These are phyloP conservation scores for Spialia ferax DNA, from an alignment of 2,888 invertebrate species.

Conservation along the genomic window DNA sequence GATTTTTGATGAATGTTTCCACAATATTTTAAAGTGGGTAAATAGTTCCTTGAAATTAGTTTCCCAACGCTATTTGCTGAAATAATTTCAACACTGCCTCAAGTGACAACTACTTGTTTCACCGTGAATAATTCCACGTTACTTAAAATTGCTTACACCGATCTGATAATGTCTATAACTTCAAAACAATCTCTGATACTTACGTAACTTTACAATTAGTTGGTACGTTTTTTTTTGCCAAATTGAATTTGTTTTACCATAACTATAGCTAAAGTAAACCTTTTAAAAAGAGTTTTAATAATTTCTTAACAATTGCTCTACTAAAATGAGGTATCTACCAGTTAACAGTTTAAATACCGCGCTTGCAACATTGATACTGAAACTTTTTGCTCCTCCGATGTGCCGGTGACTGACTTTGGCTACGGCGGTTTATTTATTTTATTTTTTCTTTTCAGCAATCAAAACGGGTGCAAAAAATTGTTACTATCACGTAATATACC, in stretches of 20 bases:
- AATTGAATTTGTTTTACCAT: conserved; percentile 18
- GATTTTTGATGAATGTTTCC: neutral
- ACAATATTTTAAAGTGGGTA: conserved; percentile 3
- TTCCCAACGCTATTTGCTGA: conserved; percentile 11
- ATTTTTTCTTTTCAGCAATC: conserved; percentile 48
- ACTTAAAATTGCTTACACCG: conserved; percentile 9
- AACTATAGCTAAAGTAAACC: conserved; percentile 22
- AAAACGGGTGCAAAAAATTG: conserved; percentile 59
- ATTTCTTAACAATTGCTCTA: conserved; percentile 50
- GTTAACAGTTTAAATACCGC: conserved; percentile 36
- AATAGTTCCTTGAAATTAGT: conserved; percentile 24
- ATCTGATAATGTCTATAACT: conserved; percentile 1
- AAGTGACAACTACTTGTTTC: conserved; percentile 23
- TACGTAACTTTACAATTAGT: conserved; percentile 7
- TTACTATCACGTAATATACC: conserved; percentile 72
- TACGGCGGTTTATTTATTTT: conserved; percentile 54
- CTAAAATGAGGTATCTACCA: neutral
- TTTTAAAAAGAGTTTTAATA: conserved; percentile 34
- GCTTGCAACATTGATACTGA: conserved; percentile 52
- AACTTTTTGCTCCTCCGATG: conserved; percentile 62
- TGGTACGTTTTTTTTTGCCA: conserved; percentile 6
- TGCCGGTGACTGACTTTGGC: conserved; percentile 63
- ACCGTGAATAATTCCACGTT: conserved; percentile 23
- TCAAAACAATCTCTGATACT: neutral
- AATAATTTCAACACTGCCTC: conserved; percentile 18